Percentiles rank a stretch among this genome's conserved stretches.
These are phyloP conservation scores for Lithobates sylvaticus DNA, from an alignment of 2,797 vertebrate genomes.

Conservation along the genomic window DNA sequence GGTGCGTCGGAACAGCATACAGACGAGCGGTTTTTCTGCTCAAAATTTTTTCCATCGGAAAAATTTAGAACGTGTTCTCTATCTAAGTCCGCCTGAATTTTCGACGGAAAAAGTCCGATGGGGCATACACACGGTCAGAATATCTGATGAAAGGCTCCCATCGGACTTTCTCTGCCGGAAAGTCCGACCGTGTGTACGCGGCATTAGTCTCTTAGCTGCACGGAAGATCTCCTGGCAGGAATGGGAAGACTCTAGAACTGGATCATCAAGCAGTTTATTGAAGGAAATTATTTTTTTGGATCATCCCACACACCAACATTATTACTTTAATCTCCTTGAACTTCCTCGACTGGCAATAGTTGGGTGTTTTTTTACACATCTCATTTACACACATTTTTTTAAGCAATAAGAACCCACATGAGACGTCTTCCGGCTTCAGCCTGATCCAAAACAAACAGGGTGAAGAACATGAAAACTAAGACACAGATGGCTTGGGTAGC, in stretches of 20 bases:
- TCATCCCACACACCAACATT: constrained; percentile 11
- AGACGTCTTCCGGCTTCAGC: constrained; percentile 24
- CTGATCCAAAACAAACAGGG: constrained; percentile 47
- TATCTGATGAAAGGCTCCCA: no score
- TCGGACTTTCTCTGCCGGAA: no score
- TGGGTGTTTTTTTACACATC: constrained; percentile 25
- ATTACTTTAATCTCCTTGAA: constrained; percentile 44
- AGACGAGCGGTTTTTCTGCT: no score
- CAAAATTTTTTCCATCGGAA: no score
- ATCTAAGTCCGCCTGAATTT: no score
- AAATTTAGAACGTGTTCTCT: no score
- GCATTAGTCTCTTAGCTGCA: neutral
- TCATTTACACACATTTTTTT: constrained; percentile 37
- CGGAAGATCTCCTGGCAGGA: neutral
- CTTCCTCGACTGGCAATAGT: constrained; percentile 33
- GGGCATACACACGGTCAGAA: no score
- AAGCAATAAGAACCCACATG: constrained; percentile 43
- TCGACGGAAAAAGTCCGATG: no score
- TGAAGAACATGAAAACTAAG: constrained; percentile 23
- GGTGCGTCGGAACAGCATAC: no score
- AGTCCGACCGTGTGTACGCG: no score
- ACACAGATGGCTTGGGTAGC: constrained; percentile 4
- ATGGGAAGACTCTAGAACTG: constrained; percentile 8
- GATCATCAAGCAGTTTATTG: constrained; percentile 10
- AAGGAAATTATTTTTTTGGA: constrained; percentile 26